Evolutionary conservation across 2,888 invertebrate species (phyloP).

Genomic region (Boloria selene): DNA sequence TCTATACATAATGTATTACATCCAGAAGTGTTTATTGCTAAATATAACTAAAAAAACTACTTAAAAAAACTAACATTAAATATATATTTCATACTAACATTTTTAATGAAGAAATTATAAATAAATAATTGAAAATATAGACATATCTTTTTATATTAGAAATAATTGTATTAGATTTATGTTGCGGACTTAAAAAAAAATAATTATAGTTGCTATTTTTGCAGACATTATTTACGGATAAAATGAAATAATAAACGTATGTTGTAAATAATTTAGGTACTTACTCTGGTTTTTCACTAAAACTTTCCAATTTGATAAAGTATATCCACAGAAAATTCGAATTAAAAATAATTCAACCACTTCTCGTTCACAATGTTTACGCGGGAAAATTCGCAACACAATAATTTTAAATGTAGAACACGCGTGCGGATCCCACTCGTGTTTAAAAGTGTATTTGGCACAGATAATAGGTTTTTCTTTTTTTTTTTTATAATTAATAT

Average conservation of each 20-base stretch:
- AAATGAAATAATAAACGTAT: too few species aligned
- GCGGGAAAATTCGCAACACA: conserved; percentile 43
- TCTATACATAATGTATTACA: not conserved
- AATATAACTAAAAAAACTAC: too few species aligned
- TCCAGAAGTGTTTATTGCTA: not conserved
- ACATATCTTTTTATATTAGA: not conserved
- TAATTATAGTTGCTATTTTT: too few species aligned
- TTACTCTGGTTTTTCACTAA: conserved; percentile 10
- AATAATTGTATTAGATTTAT: too few species aligned
- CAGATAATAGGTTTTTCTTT: conserved; percentile 38
- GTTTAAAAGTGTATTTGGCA: conserved; percentile 41
- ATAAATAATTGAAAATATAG: not conserved
- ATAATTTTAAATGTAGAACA: conserved; percentile 62
- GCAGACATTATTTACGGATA: too few species aligned
- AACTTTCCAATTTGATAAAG: conserved; percentile 32
- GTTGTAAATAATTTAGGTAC: not conserved
- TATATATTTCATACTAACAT: not conserved
- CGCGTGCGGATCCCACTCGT: conserved; percentile 46
- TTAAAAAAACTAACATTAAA: not conserved
- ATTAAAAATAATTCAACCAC: conserved; percentile 9
- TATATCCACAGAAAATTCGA: conserved; percentile 8
- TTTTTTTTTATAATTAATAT: conserved; percentile 44
- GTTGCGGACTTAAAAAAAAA: too few species aligned
- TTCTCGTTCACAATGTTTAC: conserved; percentile 40
- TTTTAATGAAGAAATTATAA: not conserved